A percentile compares a stretch with the other conserved stretches of the same genome.
Conservation (phyloP, 2,888 invertebrate species). For the Lycia hirtaria region DNA sequence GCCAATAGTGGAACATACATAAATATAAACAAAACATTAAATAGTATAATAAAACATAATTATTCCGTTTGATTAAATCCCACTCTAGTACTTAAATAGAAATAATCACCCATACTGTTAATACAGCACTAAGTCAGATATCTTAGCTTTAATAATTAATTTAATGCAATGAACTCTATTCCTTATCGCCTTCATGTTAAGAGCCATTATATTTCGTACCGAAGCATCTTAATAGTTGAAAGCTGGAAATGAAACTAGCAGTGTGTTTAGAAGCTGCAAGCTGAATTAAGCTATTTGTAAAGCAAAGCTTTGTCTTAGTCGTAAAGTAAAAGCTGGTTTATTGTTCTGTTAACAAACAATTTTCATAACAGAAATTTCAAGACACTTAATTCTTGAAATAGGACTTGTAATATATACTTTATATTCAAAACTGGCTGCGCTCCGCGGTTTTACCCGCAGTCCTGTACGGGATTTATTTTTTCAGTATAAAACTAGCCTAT, state of each 20-base stretch:
- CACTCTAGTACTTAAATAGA: no score
- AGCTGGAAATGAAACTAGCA: slow-evolving; percentile 6
- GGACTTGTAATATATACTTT: no score
- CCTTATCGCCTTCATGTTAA: neutral
- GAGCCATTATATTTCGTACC: neutral
- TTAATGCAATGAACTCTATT: slow-evolving; percentile 4
- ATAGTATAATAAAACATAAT: no score
- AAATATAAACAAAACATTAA: no score
- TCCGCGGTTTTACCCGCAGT: no score
- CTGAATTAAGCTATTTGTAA: slow-evolving; percentile 13
- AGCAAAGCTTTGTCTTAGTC: neutral
- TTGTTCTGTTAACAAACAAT: neutral
- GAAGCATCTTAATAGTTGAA: slow-evolving; percentile 3
- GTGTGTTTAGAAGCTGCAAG: slow-evolving; percentile 10
- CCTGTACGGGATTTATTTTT: no score
- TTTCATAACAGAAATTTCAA: neutral
- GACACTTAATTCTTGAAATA: no score
- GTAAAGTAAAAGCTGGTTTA: neutral
- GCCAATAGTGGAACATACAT: no score
- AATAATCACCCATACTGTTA: slow-evolving; percentile 2
- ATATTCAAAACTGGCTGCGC: no score
- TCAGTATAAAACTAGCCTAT: no score
- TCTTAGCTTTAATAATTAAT: slow-evolving; percentile 8
- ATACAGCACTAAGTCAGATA: neutral
- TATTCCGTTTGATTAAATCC: no score